Percentiles rank a stretch among this genome's conserved stretches.
These are phyloP conservation scores for Lysandra coridon DNA, from an alignment of 2,888 invertebrate species.

Conservation along the genomic window DNA sequence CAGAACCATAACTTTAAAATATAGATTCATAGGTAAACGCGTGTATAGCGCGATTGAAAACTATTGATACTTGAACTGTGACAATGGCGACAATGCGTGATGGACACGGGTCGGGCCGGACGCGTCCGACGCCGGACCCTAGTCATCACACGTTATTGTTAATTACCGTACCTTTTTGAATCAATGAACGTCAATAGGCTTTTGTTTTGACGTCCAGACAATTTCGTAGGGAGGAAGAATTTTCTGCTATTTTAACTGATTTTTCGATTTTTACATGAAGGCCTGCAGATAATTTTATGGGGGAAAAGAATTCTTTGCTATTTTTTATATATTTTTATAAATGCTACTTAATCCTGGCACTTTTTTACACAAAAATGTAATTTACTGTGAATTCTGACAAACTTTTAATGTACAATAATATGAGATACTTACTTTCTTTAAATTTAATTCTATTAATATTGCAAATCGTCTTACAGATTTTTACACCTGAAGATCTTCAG, in stretches of 20 bases:
- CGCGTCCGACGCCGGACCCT: slow-evolving; percentile 58
- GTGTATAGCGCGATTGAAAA: slow-evolving; percentile 33
- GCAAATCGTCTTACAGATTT: not conserved
- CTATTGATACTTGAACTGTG: slow-evolving; percentile 36
- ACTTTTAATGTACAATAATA: not conserved
- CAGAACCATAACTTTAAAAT: not conserved
- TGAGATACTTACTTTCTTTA: no score
- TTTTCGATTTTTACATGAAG: not conserved
- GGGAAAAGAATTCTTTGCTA: no score
- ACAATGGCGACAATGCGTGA: slow-evolving; percentile 47
- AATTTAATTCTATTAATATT: not conserved
- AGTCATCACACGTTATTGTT: slow-evolving; percentile 44
- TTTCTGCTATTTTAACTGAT: not conserved
- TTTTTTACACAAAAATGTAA: no score
- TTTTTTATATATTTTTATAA: no score
- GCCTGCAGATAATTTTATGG: no score
- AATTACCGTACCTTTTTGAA: slow-evolving; percentile 32
- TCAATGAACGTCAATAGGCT: slow-evolving; percentile 20
- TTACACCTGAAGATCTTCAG: not conserved
- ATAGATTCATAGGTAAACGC: not conserved
- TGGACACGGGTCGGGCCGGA: slow-evolving; percentile 58
- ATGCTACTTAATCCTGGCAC: no score
- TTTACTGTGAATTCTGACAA: not conserved
- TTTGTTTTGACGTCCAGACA: slow-evolving; percentile 9
- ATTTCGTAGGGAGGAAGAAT: not conserved